A percentile compares a stretch with the other conserved stretches of the same genome.
Evolutionary conservation across 2,797 vertebrate genomes (phyloP).

Genomic region (Pangasius macronema): DNA sequence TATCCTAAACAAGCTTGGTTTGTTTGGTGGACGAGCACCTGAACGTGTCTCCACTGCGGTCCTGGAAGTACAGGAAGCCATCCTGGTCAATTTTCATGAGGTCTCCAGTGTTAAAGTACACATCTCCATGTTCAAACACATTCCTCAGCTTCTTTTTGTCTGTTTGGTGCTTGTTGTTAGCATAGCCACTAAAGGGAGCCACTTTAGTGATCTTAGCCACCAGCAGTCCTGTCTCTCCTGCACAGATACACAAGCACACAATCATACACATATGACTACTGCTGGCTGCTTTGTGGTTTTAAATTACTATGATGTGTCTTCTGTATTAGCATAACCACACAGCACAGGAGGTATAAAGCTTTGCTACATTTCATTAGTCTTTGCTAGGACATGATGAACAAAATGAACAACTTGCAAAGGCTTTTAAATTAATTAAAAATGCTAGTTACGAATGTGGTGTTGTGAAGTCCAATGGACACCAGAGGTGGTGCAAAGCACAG

Average conservation of each 20-base stretch:
- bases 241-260: slow-evolving; percentile 10
- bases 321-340: neutral
- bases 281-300: neutral
- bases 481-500: neutral
- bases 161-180: slow-evolving; percentile 77
- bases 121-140: slow-evolving; percentile 83
- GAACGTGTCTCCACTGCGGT: slow-evolving; percentile 89
- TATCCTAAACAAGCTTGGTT: neutral
- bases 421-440: neutral
- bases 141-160: slow-evolving; percentile 84
- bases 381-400: neutral
- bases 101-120: slow-evolving; percentile 87
- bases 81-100: slow-evolving; percentile 79
- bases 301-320: neutral
- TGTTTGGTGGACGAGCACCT: slow-evolving; percentile 65
- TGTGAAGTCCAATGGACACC: neutral
- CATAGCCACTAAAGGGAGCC: slow-evolving; percentile 82
- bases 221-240: slow-evolving; percentile 84
- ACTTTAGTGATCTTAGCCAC: slow-evolving; percentile 75
- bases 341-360: neutral
- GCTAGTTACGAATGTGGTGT: neutral
- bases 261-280: neutral
- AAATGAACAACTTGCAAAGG: neutral
- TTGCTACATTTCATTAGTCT: too few relatives aligned
- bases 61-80: slow-evolving; percentile 87